These are phyloP conservation scores for Tragelaphus strepsiceros DNA, from an alignment of 2,113 vertebrate species.

Conservation along the genomic window DNA sequence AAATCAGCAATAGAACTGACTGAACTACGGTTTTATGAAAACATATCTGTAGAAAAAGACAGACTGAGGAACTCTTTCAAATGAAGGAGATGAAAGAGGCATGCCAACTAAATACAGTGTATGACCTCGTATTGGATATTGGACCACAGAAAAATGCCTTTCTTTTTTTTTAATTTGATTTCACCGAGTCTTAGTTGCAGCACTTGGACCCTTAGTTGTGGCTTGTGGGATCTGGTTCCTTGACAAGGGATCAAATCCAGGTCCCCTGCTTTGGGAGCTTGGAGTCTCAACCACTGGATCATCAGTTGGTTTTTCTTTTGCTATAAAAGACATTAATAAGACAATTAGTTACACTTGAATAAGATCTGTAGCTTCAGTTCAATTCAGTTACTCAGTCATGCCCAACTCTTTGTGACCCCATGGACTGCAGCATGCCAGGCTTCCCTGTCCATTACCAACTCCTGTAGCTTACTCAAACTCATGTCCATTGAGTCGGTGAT, in stretches of 20 bases:
- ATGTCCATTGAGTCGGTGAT: background rate
- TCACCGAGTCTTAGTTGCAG: background rate
- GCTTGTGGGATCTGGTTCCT: background rate
- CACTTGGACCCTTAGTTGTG: background rate
- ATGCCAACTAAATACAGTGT: background rate
- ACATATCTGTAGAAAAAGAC: background rate
- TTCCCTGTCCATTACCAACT: background rate
- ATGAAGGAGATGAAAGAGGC: background rate
- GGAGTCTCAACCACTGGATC: background rate
- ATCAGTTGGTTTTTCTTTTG: background rate
- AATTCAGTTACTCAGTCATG: background rate
- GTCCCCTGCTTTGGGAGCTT: background rate
- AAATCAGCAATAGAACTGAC: background rate
- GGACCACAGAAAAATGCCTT: background rate
- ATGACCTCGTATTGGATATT: background rate
- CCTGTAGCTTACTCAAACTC: background rate
- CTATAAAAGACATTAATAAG: background rate
- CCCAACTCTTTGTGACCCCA: background rate
- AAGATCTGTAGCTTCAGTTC: background rate
- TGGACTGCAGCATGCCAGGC: background rate
- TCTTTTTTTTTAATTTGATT: background rate
- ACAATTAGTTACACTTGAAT: background rate
- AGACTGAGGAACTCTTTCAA: background rate
- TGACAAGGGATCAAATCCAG: background rate
- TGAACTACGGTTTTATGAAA: background rate